A percentile compares a stretch with the other conserved stretches of the same genome.
These are phyloP conservation scores for Euzophera pinguis DNA, from an alignment of 2,888 invertebrate species.

Conservation along the genomic window DNA sequence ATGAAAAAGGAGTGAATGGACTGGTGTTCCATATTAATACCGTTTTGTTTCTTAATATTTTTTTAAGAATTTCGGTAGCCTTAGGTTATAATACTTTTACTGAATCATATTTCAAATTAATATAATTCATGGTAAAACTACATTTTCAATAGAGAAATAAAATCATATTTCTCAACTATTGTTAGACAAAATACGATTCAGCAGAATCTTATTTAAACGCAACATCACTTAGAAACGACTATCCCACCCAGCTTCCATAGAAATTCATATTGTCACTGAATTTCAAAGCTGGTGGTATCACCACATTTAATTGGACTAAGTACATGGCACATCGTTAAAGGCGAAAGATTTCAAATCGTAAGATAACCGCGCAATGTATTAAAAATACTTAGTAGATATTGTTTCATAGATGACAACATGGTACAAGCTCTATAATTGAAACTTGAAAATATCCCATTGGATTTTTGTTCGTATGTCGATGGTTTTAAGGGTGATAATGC, in stretches of 20 bases:
- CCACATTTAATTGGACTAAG: slow-evolving; percentile 9
- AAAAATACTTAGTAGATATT: slow-evolving; percentile 13
- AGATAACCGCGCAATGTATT: slow-evolving; percentile 7
- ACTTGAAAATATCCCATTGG: not conserved
- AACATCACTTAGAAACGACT: not conserved
- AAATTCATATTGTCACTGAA: slow-evolving; percentile 9
- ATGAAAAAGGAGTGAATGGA: too few species aligned
- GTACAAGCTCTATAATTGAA: slow-evolving; percentile 13
- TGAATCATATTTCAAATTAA: too few species aligned
- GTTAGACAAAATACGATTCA: not conserved
- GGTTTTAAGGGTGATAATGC: not conserved
- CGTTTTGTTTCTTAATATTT: too few species aligned
- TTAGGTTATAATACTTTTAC: too few species aligned
- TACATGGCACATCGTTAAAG: slow-evolving; percentile 11
- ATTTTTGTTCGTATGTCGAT: not conserved
- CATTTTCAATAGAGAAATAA: not conserved
- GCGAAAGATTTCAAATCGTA: slow-evolving; percentile 6
- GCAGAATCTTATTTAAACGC: not conserved
- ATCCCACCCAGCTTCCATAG: slow-evolving; percentile 7
- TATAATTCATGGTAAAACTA: too few species aligned
- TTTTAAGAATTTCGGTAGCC: too few species aligned
- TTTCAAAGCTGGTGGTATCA: slow-evolving; percentile 4
- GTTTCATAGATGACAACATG: slow-evolving; percentile 13
- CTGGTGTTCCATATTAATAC: too few species aligned
- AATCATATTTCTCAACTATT: not conserved